Evolutionary conservation across 2,797 vertebrate species (phyloP), one percentile per base, ranked within the genome.

Genomic region (Gallinago stenura): DNA sequence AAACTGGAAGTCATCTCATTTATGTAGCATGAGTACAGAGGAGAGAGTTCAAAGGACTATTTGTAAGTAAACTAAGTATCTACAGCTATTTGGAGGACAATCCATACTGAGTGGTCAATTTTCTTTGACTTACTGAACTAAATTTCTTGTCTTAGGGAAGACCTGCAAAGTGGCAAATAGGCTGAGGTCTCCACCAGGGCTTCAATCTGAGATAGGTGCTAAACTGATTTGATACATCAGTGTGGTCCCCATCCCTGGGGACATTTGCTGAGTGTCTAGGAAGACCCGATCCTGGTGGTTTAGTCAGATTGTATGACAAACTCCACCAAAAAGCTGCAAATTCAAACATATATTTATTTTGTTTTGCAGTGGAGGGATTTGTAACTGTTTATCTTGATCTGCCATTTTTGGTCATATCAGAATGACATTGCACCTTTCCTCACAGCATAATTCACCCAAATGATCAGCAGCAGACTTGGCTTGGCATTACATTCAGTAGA

Each of bases 1-100:
- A 92, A 92, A 73, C 4, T 65, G 33, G 0, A 72, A 76, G 15
- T 46, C 15, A 2, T 61, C 30, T 48, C 60, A 77, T 43, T 86
- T 69, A 50, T 21, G 6, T 54, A 45, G n/a, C 0, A 0, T 31
- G 7, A 77, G 9, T 50, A 58, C 21, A 24, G 7, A 41, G 33
- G 9, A 89, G 8, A 62, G 17, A 77, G 28, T 17, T 61, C 30
- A 50, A 33, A 46, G 31, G 4, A 66, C 2, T 39, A 54, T 45
- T 33, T 77, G 25, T 48, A 61, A 57, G 31, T 39, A 57, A 73
- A 48, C 11, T 22, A 7, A 10, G 3, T 22, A 41, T 50, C 33
- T 45, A n/a, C 25, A 58, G 33, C 6, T 73, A 30, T 73, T 48
- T 89, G 43, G 26, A 72, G 58, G 45, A 64, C 16, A 75, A 37